These are phyloP conservation scores for Mimas tiliae DNA, from an alignment of 2,888 invertebrate species.

Conservation along the genomic window DNA sequence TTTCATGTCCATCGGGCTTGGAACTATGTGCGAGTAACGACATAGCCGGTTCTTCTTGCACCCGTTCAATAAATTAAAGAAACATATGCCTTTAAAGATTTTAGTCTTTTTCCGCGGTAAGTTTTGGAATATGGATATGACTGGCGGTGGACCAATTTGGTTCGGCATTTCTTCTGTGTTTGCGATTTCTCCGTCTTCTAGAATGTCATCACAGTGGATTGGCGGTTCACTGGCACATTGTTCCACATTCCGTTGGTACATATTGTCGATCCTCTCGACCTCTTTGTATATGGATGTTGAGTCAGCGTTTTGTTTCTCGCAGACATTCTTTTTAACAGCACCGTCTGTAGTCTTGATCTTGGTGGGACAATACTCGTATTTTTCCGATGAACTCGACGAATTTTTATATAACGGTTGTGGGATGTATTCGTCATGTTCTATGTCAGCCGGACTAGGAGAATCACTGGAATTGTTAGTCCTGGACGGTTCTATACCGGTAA, in stretches of 20 bases:
- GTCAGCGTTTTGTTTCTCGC: conserved; percentile 67
- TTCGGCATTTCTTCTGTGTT: not conserved
- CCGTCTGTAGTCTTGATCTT: conserved; percentile 40
- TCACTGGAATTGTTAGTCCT: conserved; percentile 38
- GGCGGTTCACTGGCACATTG: conserved; percentile 23
- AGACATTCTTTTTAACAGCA: conserved; percentile 41
- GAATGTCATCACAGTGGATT: too few relatives aligned
- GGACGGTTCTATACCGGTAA: conserved; percentile 64
- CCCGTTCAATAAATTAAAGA: conserved; percentile 50
- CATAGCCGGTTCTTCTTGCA: conserved; percentile 57
- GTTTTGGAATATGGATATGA: conserved; percentile 36
- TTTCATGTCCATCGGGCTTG: conserved; percentile 35
- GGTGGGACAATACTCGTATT: conserved; percentile 52
- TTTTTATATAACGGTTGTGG: conserved; percentile 44
- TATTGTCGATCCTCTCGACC: conserved; percentile 27
- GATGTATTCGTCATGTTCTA: conserved; percentile 54
- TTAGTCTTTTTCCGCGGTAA: conserved; percentile 37
- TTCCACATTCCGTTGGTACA: conserved; percentile 30
- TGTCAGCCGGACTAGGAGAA: not conserved
- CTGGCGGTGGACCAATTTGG: not conserved
- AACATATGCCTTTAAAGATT: conserved; percentile 58
- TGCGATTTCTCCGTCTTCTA: not conserved
- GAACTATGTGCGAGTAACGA: conserved; percentile 49
- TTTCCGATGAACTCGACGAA: conserved; percentile 23
- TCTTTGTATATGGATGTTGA: conserved; percentile 60